phyloP scores from a whole-genome alignment of 2,113 vertebrate species.

The Tiliqua scincoides region DNA sequence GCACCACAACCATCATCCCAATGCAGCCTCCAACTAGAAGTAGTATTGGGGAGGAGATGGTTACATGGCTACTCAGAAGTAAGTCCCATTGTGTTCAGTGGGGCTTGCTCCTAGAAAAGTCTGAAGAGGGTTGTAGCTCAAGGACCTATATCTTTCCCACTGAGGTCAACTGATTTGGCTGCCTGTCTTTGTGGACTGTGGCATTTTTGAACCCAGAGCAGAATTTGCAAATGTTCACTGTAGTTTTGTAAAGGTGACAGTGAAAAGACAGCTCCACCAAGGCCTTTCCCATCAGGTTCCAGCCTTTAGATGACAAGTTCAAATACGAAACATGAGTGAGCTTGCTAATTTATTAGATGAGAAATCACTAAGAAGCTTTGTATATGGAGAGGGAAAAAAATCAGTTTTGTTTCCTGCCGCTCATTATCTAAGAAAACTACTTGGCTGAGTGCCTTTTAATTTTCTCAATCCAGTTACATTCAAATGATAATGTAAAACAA shows the following conservation, averaged over 20 bases:
- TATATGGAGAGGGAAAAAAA: not conserved
- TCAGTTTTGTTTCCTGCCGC: constrained; percentile 7
- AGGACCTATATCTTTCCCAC: not conserved
- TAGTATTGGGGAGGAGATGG: too few relatives aligned
- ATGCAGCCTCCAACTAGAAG: too few relatives aligned
- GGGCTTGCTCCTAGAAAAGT: too few relatives aligned
- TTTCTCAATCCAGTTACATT: not conserved
- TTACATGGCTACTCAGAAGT: too few relatives aligned
- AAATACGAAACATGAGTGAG: not conserved
- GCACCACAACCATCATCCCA: too few relatives aligned
- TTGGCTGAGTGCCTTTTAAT: constrained; percentile 6
- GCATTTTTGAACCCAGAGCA: constrained; percentile 8
- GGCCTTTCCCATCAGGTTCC: constrained; percentile 4
- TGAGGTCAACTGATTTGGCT: not conserved
- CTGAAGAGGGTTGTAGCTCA: too few relatives aligned
- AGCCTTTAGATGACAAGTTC: constrained; percentile 25
- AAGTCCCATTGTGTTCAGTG: too few relatives aligned
- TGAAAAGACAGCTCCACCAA: not conserved
- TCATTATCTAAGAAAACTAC: constrained; percentile 17
- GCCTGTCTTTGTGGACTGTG: not conserved
- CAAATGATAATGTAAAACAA: not conserved
- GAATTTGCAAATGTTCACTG: constrained; percentile 42
- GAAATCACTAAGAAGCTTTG: constrained; percentile 1
- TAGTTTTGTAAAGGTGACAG: constrained; percentile 15
- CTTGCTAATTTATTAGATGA: constrained; percentile 26